Evolutionary conservation across 2,888 invertebrate genomes (phyloP).

Genomic region (Cataglyphis cursor): DNA sequence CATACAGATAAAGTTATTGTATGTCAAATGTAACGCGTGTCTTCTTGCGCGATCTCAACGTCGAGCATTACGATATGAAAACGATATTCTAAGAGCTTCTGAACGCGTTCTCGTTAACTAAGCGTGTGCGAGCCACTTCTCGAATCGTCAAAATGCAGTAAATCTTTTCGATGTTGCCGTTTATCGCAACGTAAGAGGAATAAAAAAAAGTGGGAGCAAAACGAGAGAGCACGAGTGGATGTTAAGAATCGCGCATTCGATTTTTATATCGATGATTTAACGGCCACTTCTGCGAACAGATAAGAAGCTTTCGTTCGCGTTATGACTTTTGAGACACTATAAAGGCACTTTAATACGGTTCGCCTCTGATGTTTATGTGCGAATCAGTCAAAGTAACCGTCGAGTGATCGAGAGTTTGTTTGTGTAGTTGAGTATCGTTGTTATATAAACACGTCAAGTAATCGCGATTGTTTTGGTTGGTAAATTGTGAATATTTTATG

Average conservation of each 20-base stretch:
- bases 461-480: not conserved
- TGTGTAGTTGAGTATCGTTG: no score
- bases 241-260: constrained; percentile 54
- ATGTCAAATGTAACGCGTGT: not conserved
- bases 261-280: constrained; percentile 58
- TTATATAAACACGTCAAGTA: not conserved
- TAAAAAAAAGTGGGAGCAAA: constrained; percentile 17
- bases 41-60: not conserved
- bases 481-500: not conserved
- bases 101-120: constrained; percentile 36
- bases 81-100: constrained; percentile 37
- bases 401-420: not conserved
- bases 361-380: constrained; percentile 48
- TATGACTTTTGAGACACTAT: constrained; percentile 43
- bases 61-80: constrained; percentile 22
- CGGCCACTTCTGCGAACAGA: constrained; percentile 47
- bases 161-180: constrained; percentile 51
- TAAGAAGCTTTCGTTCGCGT: constrained; percentile 38
- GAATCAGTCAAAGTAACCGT: constrained; percentile 63
- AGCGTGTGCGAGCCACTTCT: constrained; percentile 16
- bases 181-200: constrained; percentile 36
- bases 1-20: constrained; percentile 8
- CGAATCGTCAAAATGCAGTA: constrained; percentile 39
- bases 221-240: constrained; percentile 43
- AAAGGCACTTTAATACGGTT: constrained; percentile 41